Conservation (phyloP, 1,140 invertebrate genomes). For the Oryzaephilus surinamensis region DNA sequence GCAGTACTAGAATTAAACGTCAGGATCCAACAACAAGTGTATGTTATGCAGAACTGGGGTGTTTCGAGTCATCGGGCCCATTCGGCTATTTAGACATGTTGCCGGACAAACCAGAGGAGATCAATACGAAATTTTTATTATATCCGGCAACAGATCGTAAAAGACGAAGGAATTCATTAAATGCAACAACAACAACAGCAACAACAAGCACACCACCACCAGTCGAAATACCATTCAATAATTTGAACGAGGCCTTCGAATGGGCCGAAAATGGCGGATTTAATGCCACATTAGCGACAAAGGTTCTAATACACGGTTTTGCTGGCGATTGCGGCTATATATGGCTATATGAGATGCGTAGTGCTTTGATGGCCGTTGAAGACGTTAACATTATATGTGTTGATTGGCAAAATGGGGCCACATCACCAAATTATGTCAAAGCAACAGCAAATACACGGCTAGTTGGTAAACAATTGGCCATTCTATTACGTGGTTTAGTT, state of each 20-base stretch:
- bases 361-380: conserved; percentile 77
- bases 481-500: conserved; percentile 51
- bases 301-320: conserved; percentile 91
- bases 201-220: conserved; percentile 53
- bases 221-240: conserved; percentile 53
- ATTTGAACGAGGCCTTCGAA: conserved; percentile 51
- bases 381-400: conserved; percentile 86
- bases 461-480: conserved; percentile 81
- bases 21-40: conserved; percentile 64
- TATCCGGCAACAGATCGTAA: conserved; percentile 43
- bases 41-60: conserved; percentile 87
- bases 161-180: too few species aligned
- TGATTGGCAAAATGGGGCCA: conserved; percentile 87
- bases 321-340: conserved; percentile 79
- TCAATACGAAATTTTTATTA: conserved; percentile 67
- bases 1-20: conserved; percentile 8
- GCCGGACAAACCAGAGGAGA: conserved; percentile 77
- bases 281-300: conserved; percentile 60
- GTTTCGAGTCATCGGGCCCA: conserved; percentile 83
- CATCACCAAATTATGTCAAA: conserved; percentile 84
- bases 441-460: conserved; percentile 87
- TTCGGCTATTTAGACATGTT: conserved; percentile 86
- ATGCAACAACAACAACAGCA: too few species aligned
- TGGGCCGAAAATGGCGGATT: conserved; percentile 52
- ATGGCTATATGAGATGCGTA: conserved; percentile 90